A percentile compares a stretch with the other conserved stretches of the same genome.
These are phyloP conservation scores for Limnothrissa miodon DNA, from an alignment of 2,113 vertebrate genomes.

Conservation along the genomic window DNA sequence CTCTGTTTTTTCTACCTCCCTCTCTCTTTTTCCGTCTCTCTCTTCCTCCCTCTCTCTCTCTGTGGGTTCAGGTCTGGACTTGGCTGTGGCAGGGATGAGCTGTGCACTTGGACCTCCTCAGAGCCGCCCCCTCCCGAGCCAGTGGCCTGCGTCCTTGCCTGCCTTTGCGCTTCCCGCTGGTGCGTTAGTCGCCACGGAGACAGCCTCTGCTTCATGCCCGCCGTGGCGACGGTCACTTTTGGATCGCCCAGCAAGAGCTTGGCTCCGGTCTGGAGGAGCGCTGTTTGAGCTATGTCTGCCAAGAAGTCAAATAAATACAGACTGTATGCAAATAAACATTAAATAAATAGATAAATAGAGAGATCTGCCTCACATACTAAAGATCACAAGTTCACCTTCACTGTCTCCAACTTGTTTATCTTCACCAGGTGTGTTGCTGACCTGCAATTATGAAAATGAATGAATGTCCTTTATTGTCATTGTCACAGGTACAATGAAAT, in stretches of 20 bases:
- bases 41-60: neutral
- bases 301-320: no score
- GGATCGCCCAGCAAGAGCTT: neutral
- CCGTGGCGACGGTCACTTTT: neutral
- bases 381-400: neutral
- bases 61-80: neutral
- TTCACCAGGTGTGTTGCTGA: neutral
- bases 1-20: no score
- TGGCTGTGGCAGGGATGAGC: neutral
- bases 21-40: no score
- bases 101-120: neutral
- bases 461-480: no score
- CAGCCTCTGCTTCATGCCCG: neutral
- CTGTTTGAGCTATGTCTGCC: neutral
- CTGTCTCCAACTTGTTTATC: neutral
- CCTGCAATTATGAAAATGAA: neutral
- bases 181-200: neutral
- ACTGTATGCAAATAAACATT: no score
- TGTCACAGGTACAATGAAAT: no score
- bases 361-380: neutral
- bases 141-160: constrained; percentile 18
- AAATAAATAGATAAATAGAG: neutral
- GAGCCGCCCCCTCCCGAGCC: neutral
- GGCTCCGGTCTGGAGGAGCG: neutral
- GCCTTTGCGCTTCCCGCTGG: constrained; percentile 38